Base-by-base conservation (phyloP, 2,888 invertebrate genomes). In the Trachelus troglodyta region DNA sequence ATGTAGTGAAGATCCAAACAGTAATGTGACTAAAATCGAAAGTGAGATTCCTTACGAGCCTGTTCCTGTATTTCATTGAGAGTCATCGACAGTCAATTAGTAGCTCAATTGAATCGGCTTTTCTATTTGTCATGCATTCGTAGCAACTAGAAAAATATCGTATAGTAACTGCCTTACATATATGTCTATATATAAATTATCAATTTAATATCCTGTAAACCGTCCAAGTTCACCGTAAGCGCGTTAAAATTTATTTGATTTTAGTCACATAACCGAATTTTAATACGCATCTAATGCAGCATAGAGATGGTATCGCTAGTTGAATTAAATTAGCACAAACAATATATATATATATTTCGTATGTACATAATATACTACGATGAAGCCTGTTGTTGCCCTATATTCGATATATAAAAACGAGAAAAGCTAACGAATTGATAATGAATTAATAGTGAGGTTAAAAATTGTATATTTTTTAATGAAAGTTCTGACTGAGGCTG, bases 401-500 rank as follows among this genome's bases (percentile, higher is more conserved):
- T 56, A 56, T 56, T 56, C 56, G 23, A 23, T 56, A 56, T 56
- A 56, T 56, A 56, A 56, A 23, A 56, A 56, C 9, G 56, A 56
- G 23, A 56, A 56, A 56, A 56, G 9, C 56, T 23, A 56, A 56
- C 23, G 9, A 56, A 56, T 56, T 56, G 56, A 56, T 56, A 23
- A 56, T 56, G 56, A 56, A 23, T 56, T 56, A 56, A 56, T 56
- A 56, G 56, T 9, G 56, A 56, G 56, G 56, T 56, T 56, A 56
- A 23, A 56, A 56, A 56, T 56, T 56, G 56, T 56, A 78, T 81
- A 80, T 81, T 80, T 81, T 73, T 75, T 76, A 81, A 81, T 79
- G 15, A 76, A 81, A 75, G 73, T 78, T 78, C 75, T 75, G 80
- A 81, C 80, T 80, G 77, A 79, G 80, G 79, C 80, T 79, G 81